Evolutionary conservation across 1,140 invertebrate genomes (phyloP).

Genomic region (Drosophila pseudoananassae): DNA sequence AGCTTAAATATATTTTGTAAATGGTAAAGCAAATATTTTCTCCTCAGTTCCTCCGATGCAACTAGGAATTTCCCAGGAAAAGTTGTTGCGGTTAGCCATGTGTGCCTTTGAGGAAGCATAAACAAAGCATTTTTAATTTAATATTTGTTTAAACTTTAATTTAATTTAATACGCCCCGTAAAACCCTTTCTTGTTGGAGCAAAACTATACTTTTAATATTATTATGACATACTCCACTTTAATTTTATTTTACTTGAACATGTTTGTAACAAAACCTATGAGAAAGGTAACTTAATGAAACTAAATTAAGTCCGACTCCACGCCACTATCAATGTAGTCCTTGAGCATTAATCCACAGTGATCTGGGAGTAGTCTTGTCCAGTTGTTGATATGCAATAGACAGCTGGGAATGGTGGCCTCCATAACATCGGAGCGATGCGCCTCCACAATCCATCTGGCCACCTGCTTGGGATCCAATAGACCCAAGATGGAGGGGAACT

Average conservation of each 20-base stretch:
- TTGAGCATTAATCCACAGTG: constrained; percentile 82
- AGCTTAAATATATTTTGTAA: too few species aligned
- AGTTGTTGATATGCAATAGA: constrained; percentile 82
- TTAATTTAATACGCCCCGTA: too few species aligned
- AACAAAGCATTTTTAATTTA: neutral
- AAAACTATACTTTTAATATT: neutral
- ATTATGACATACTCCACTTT: constrained; percentile 16
- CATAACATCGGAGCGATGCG: constrained; percentile 86
- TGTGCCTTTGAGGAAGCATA: neutral
- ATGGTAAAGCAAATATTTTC: too few species aligned
- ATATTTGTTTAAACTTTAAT: neutral
- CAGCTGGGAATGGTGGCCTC: constrained; percentile 86
- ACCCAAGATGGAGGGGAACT: constrained; percentile 89
- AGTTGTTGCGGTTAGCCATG: neutral
- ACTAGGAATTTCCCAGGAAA: neutral
- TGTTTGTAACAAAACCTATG: constrained; percentile 11
- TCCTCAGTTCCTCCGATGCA: too few species aligned
- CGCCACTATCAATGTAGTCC: constrained; percentile 86
- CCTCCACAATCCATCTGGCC: constrained; percentile 87
- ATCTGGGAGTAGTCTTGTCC: constrained; percentile 84
- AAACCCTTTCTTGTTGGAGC: too few species aligned
- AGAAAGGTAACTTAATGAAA: constrained; percentile 6
- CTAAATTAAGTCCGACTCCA: constrained; percentile 85
- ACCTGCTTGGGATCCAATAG: constrained; percentile 88
- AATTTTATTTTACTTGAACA: constrained; percentile 16